Percentiles rank a stretch among this genome's conserved stretches.
These are phyloP conservation scores for Steinernema khuongi DNA, from an alignment of 1,140 invertebrate genomes.

Conservation along the genomic window DNA sequence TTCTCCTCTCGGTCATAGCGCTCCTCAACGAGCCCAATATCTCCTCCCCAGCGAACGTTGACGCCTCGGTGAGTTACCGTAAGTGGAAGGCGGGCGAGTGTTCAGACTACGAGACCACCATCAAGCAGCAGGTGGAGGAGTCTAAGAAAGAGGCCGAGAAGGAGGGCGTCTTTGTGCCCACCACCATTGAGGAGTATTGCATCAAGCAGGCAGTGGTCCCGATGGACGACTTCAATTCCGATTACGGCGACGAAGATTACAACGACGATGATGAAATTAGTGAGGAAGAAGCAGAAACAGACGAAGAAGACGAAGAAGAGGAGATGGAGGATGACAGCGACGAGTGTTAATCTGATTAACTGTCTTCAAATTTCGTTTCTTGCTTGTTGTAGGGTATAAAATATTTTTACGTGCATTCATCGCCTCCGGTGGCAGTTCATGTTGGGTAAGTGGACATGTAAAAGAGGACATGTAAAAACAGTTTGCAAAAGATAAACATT, in stretches of 20 bases:
- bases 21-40: conserved; percentile 98
- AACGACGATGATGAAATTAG: conserved; percentile 64
- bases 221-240: conserved; percentile 59
- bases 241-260: conserved; percentile 56
- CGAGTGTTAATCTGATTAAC: no score
- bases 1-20: conserved; percentile 94
- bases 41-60: conserved; percentile 96
- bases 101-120: conserved; percentile 99
- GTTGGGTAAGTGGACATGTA: no score
- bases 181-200: conserved; percentile 95
- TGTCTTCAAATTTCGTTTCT: no score
- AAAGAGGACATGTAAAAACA: no score
- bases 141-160: conserved; percentile 88
- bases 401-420: no score
- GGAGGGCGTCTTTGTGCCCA: conserved; percentile 90
- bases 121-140: conserved; percentile 84
- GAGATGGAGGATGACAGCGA: conserved; percentile 52
- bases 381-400: no score
- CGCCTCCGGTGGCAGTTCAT: no score
- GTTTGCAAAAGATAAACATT: no score
- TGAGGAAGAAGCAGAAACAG: no score
- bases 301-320: conserved; percentile 38
- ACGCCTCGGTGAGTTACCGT: conserved; percentile 98
- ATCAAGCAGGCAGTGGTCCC: no score
- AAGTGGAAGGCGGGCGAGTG: conserved; percentile 92